Evolutionary conservation across 1,140 invertebrate genomes (phyloP), one percentile per base, ranked within the genome.

Genomic region (Rhizoglyphus robini): DNA sequence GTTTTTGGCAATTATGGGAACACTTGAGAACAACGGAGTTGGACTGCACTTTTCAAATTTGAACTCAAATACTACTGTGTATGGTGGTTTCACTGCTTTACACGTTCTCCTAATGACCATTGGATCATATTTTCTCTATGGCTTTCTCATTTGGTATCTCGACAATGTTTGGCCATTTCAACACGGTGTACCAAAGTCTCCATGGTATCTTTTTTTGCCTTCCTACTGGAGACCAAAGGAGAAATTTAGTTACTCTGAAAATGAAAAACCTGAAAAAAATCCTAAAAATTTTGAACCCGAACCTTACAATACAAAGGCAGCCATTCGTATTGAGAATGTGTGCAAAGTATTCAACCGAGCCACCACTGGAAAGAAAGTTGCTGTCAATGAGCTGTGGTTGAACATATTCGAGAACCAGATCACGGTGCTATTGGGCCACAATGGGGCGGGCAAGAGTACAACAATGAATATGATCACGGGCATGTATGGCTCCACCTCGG

Each of bases 391-490:
- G 64, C 71, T 83, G n/a, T 79, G 70, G 68, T 64, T 83, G 0
- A 81, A 81, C 67, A 82, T 84, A 69, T 83, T 81, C 68, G 77
- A 83, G 70, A 78, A 76, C 13, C 81, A 83, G 68, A 82, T 83
- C 30, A 83, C 82, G 18, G 78, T 80, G 15, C 80, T 84, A 68
- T 73, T 83, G 18, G 82, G 82, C n/a, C 82, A 83, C 68, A 83
- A 83, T 72, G 82, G 82, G 41, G 82, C 82, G 8, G 82, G 82
- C n/a, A 83, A 83, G 74, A 83, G 81, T 1, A 84, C 82, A 30
- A 69, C 84, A 68, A 85, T 92, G 83, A 82, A 83, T 1, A 88
- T 90, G 79, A 76, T 90, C 1, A 90, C 87, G 65, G 76, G 76
- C 25, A 27, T n/a, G n/a, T n/a, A n/a, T n/a, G n/a, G n/a, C n/a